phyloP scores from a whole-genome alignment of 2,797 vertebrate species.

The Chrysocyon brachyurus region DNA sequence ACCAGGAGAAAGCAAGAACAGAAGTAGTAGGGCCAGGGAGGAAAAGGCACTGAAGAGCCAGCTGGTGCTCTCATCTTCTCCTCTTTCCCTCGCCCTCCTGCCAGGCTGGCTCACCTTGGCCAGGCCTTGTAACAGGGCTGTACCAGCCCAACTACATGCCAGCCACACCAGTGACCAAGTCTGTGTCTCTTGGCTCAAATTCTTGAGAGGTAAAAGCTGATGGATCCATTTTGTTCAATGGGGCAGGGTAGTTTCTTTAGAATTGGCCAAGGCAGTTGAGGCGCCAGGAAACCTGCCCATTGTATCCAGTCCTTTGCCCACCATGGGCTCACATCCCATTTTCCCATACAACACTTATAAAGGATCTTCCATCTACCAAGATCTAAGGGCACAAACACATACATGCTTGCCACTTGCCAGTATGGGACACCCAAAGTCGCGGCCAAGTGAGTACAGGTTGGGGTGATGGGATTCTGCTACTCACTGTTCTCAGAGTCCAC shows the following conservation, averaged over 20 bases:
- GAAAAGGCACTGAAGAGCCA: neutral
- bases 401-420: neutral
- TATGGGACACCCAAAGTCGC: too few species aligned
- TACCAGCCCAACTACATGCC: neutral
- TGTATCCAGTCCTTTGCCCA: neutral
- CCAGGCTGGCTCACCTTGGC: neutral
- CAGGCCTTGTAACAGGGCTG: too few species aligned
- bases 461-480: neutral
- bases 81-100: too few species aligned
- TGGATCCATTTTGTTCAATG: neutral
- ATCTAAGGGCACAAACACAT: too few species aligned
- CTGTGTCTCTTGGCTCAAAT: neutral
- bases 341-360: neutral
- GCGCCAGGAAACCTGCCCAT: neutral
- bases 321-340: neutral
- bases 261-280: neutral
- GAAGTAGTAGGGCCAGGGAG: neutral
- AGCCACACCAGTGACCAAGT: neutral
- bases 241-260: neutral
- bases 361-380: neutral
- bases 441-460: neutral
- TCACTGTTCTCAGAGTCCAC: neutral
- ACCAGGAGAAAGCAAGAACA: neutral
- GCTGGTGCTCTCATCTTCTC: accelerated
- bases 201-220: neutral